Percentiles rank a stretch among this genome's conserved stretches.
Evolutionary conservation across 2,797 vertebrate genomes (phyloP).

Genomic region (Gouania willdenowi): DNA sequence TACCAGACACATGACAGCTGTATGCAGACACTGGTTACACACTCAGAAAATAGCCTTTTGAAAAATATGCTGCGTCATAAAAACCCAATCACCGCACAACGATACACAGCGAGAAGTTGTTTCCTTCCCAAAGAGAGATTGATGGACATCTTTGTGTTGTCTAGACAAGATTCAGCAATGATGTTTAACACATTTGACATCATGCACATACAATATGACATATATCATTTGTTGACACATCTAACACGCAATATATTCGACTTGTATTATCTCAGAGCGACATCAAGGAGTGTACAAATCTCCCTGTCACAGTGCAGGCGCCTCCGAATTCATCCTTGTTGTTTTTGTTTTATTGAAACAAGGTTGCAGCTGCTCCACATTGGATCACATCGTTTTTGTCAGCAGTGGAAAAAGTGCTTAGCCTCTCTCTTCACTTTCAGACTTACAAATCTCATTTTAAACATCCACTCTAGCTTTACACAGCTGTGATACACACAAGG

Average conservation of each 20-base stretch:
- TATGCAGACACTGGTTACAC: slow-evolving; percentile 35
- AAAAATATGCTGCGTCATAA: slow-evolving; percentile 6
- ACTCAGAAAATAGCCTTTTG: slow-evolving; percentile 32
- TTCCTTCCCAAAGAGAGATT: slow-evolving; percentile 18
- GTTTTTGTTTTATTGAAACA: slow-evolving; percentile 30
- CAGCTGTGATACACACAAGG: slow-evolving; percentile 23
- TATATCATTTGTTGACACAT: not conserved
- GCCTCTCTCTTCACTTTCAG: slow-evolving; percentile 26
- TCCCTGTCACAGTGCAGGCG: not conserved
- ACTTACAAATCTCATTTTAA: slow-evolving; percentile 36
- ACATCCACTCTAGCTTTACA: slow-evolving; percentile 23
- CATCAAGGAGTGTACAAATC: not conserved
- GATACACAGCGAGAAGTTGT: slow-evolving; percentile 24
- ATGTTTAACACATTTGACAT: slow-evolving; percentile 8
- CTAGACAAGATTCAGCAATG: slow-evolving; percentile 3
- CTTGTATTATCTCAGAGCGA: not conserved
- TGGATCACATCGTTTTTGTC: slow-evolving; percentile 38
- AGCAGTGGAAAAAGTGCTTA: slow-evolving; percentile 45
- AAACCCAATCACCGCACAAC: slow-evolving; percentile 21
- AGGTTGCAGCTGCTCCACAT: slow-evolving; percentile 56
- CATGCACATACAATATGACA: not conserved
- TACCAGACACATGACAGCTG: slow-evolving; percentile 55
- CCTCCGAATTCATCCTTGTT: slow-evolving; percentile 24
- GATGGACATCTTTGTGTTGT: slow-evolving; percentile 32
- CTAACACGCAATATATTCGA: slow-evolving; percentile 1